Evolutionary conservation across 1,140 invertebrate species (phyloP), one percentile per base, ranked within the genome.

Genomic region (Heliconius himera): DNA sequence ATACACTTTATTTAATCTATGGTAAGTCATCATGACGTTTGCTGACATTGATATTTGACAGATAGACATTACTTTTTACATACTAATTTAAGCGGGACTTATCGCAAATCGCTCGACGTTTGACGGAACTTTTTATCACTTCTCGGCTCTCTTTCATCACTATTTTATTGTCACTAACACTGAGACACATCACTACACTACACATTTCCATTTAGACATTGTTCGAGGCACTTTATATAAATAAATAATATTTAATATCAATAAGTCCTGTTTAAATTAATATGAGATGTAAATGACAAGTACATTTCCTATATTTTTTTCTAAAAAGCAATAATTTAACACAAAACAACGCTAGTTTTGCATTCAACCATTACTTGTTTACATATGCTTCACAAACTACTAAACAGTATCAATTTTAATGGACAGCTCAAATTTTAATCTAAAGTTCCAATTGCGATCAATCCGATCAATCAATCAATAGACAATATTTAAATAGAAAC

Each of bases 21-120:
- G 60, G 60, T 29, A 66, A 26, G 60, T 66, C 60, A 66, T n/a
- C 3, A 22, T 66, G 60, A 66, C 60, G 26, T 66, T 66, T 66
- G 60, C 9, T 29, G 60, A 66, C 60, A 66, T 66, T 66, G 60
- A 66, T 26, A 66, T 66, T 66, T 66, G 26, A 66, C 60, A 66
- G 54, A 8, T 1, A 36, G 33, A 36, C 6, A 33, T 33, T 36
- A 46, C 41, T 46, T 2, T 22, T 36, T 36, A 36, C 6, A 66
- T 1, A 66, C 29, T 66, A 66, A 66, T 26, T 16, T 66, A 29
- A 66, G 26, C 60, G 13, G 22, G 26, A 66, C n/a, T 66, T 29
- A 66, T 66, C 13, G 26, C 22, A 13, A 6, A 16, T 16, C 26
- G 26, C 60, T 66, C 60, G 60, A 29, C 26, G 60, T 29, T 66